These are phyloP conservation scores for Carassius gibelio DNA, from an alignment of 2,113 vertebrate species.

Conservation along the genomic window DNA sequence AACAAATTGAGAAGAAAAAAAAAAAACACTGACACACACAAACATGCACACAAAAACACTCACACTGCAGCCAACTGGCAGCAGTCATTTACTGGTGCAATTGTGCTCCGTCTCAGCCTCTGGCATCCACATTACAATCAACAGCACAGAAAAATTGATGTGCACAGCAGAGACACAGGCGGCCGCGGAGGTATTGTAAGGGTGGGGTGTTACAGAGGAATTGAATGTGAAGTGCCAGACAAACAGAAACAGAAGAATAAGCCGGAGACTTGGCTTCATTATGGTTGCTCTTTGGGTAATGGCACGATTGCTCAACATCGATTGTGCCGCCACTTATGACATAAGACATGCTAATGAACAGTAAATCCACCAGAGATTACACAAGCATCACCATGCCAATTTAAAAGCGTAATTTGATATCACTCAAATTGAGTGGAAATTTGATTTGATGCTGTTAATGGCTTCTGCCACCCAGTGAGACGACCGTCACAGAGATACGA, in stretches of 20 bases:
- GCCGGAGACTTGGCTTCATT: background rate
- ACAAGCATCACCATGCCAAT: background rate
- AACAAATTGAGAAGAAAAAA: conserved; percentile 17
- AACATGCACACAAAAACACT: conserved; percentile 22
- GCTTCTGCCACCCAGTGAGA: conserved; percentile 32
- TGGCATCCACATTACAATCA: conserved; percentile 44
- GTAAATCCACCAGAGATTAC: conserved; percentile 23
- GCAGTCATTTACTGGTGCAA: conserved; percentile 41
- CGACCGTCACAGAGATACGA: background rate
- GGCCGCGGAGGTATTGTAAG: background rate
- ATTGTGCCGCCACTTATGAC: background rate
- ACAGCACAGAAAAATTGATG: conserved; percentile 28
- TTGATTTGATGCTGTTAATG: conserved; percentile 27
- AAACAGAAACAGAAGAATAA: background rate
- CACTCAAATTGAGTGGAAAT: conserved; percentile 31
- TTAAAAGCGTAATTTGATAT: background rate
- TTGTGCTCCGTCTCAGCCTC: conserved; percentile 32
- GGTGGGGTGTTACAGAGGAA: background rate
- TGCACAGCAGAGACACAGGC: background rate
- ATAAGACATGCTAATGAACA: conserved; percentile 17
- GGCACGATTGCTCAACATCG: conserved; percentile 9
- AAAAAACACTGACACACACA: conserved; percentile 16
- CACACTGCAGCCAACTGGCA: conserved; percentile 11
- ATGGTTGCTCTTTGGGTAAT: background rate
- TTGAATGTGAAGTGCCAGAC: background rate